Percentiles rank a stretch among this genome's conserved stretches.
Conservation (phyloP, 2,888 invertebrate species). For the Myathropa florea region DNA sequence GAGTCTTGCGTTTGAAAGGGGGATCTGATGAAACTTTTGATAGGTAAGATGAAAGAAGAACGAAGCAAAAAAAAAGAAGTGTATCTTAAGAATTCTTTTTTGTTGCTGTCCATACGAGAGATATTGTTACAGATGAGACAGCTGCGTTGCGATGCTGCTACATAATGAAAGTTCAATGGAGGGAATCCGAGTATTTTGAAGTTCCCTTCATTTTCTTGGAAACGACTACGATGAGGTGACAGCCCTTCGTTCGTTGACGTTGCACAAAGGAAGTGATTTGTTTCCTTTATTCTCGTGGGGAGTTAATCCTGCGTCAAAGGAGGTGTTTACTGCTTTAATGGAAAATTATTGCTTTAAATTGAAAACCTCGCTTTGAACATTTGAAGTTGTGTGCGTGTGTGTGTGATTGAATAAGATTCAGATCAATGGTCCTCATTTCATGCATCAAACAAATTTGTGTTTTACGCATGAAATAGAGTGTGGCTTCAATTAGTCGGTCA, state of each 20-base stretch:
- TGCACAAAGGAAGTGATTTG: slow-evolving; percentile 41
- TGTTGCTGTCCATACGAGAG: slow-evolving; percentile 5
- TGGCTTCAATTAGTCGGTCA: not conserved
- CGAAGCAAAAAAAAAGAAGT: slow-evolving; percentile 6
- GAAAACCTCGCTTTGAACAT: not conserved
- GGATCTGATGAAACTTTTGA: not conserved
- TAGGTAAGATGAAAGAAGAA: slow-evolving; percentile 9
- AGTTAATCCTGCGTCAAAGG: slow-evolving; percentile 18
- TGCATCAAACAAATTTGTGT: not conserved
- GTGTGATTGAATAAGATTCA: not conserved
- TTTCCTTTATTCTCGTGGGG: slow-evolving; percentile 8
- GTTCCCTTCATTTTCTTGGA: slow-evolving; percentile 16
- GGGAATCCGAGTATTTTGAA: slow-evolving; percentile 44
- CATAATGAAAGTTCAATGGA: slow-evolving; percentile 66
- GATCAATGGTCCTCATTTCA: too few relatives aligned
- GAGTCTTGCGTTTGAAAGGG: not conserved
- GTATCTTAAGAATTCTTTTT: slow-evolving; percentile 23
- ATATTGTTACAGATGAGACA: slow-evolving; percentile 22
- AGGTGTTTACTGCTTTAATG: slow-evolving; percentile 22
- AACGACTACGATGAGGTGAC: slow-evolving; percentile 20
- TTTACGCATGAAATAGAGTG: not conserved
- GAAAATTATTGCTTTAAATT: slow-evolving; percentile 9
- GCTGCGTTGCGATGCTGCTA: slow-evolving; percentile 34
- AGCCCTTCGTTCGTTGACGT: slow-evolving; percentile 5
- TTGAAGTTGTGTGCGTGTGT: too few relatives aligned